Evolutionary conservation across 1,140 invertebrate genomes (phyloP), one percentile per base, ranked within the genome.

Genomic region (Doryteuthis pealeii): DNA sequence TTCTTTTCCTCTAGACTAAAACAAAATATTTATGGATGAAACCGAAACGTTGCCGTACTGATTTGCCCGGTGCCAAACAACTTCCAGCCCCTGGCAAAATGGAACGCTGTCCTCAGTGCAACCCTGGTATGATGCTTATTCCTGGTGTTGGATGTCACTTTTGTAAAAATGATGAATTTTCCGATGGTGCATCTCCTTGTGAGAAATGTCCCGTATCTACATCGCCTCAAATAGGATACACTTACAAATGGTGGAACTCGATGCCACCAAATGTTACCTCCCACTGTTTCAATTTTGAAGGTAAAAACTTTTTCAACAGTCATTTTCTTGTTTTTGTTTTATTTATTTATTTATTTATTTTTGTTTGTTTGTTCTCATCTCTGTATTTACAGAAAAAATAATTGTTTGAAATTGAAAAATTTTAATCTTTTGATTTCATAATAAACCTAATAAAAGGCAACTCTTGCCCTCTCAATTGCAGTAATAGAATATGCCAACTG

Each of bases 1-100:
- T 62, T 22, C 54, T 14, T 49, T 73, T 71, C 31, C 78, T 76
- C 15, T 73, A 89, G 86, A 91, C 90, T 5, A 81, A 85, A 74
- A 83, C 88, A 6, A 79, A 82, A 35, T 91, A 90, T 81, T 86
- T 88, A 71, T 91, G 91, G 90, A 85, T 91, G 35, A 82, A 89
- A 76, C 91, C 91, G 15, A 87, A 89, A 76, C 89, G 91, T 33
- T 92, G 91, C 78, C 79, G 87, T 15, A 86, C 87, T 35, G 84
- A 88, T 70, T 43, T 87, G 12, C 74, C 81, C 12, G 82, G 79
- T 0, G 84, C 89, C 0, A 87, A 84, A 5, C 73, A 82, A 1
- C 81, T 91, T 0, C 90, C 90, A 10, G 75, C 82, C 5, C 79
- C 85, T 31, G 84, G 82, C 1, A 74, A 80, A 22, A 74, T 80